phyloP scores from a whole-genome alignment of 1,140 invertebrate species.

The Monochamus saltuarius region DNA sequence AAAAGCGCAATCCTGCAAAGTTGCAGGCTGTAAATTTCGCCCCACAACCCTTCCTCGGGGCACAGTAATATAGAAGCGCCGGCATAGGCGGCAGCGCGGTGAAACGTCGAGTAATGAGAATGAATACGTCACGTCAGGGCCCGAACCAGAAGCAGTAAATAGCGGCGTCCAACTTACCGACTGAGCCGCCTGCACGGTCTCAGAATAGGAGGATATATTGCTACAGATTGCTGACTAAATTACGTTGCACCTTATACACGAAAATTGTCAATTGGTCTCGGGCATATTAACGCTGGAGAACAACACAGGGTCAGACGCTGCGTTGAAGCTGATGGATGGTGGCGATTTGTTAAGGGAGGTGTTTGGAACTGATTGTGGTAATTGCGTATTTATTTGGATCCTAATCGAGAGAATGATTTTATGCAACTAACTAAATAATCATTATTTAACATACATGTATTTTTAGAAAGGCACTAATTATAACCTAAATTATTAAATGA shows the following conservation, averaged over 20 bases:
- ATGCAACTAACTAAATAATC: too few species aligned
- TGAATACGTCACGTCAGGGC: slow-evolving; percentile 49
- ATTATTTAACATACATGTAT: too few species aligned
- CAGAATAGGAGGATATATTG: slow-evolving; percentile 40
- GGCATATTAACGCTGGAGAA: neutral
- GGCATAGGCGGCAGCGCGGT: slow-evolving; percentile 37
- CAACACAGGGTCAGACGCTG: neutral
- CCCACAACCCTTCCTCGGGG: slow-evolving; percentile 39
- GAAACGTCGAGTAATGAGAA: slow-evolving; percentile 49
- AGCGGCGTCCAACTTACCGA: slow-evolving; percentile 33
- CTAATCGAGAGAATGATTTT: too few species aligned
- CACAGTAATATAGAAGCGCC: slow-evolving; percentile 32
- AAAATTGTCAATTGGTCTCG: neutral
- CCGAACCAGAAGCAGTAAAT: slow-evolving; percentile 46
- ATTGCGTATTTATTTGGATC: too few species aligned
- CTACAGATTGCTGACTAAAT: slow-evolving; percentile 44
- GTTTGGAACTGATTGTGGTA: too few species aligned
- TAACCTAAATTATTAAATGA: too few species aligned
- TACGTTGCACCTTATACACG: slow-evolving; percentile 34
- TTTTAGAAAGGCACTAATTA: too few species aligned
- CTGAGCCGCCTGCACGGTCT: slow-evolving; percentile 30
- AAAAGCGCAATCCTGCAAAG: slow-evolving; percentile 19
- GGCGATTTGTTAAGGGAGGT: neutral
- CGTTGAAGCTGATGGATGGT: neutral
- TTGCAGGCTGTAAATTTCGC: slow-evolving; percentile 19